Percentiles rank a stretch among this genome's conserved stretches.
phyloP scores from a whole-genome alignment of 2,113 vertebrate species.

The Theristicus caerulescens region DNA sequence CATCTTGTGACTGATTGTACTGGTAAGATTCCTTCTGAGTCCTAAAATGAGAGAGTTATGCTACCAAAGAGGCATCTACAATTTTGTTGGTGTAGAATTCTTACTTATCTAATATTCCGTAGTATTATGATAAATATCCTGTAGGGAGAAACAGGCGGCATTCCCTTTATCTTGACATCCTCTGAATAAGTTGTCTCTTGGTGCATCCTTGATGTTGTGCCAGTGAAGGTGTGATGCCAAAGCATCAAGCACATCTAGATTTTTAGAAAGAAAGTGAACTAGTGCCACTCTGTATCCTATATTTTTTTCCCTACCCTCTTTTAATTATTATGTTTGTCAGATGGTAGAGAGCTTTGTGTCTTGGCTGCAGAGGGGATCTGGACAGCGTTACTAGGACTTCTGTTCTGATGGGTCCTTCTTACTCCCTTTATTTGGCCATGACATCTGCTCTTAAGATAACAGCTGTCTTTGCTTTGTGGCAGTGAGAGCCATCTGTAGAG shows the following conservation, averaged over 20 bases:
- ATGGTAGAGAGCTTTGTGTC: neutral
- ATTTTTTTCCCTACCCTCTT: neutral
- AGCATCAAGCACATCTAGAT: neutral
- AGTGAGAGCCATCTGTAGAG: neutral
- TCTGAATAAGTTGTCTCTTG: neutral
- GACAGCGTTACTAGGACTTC: neutral
- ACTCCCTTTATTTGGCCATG: neutral
- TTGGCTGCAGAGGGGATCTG: neutral
- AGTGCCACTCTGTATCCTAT: neutral
- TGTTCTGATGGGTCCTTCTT: neutral
- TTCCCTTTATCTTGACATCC: neutral
- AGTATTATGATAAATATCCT: neutral
- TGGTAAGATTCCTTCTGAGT: neutral
- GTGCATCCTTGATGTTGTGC: neutral
- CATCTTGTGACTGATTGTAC: neutral
- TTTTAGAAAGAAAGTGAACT: neutral
- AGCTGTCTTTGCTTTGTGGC: neutral
- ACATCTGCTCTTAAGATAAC: neutral
- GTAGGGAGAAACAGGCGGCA: neutral
- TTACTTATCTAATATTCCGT: neutral
- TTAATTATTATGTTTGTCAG: neutral
- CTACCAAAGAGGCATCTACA: neutral
- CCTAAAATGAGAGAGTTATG: neutral
- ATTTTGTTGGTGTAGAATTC: neutral
- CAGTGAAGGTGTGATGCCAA: neutral